Evolutionary conservation across 2,797 vertebrate species (phyloP).

Genomic region (Phoeniculus purpureus): DNA sequence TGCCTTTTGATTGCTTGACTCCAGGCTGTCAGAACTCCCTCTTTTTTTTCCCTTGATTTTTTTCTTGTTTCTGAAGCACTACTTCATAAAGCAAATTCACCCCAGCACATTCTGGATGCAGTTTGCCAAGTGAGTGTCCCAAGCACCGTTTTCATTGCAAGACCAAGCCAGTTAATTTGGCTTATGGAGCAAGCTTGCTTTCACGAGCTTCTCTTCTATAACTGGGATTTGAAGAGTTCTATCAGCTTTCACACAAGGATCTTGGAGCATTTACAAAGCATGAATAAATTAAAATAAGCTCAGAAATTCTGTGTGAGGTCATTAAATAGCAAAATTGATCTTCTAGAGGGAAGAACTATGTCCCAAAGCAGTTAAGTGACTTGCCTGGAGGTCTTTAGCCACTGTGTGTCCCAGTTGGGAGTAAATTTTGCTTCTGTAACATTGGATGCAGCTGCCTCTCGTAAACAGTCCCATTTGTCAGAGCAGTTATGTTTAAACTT

Average conservation of each 20-base stretch:
- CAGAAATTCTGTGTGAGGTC: background rate
- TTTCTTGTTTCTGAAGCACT: background rate
- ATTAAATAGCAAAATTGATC: slow-evolving; percentile 2
- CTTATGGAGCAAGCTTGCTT: background rate
- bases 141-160: background rate
- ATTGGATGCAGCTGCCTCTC: background rate
- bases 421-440: background rate
- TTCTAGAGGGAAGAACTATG: background rate
- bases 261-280: background rate
- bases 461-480: background rate
- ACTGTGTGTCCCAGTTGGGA: background rate
- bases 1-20: background rate
- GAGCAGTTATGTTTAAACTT: slow-evolving; percentile 13
- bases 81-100: slow-evolving; percentile 6
- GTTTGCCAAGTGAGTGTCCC: background rate
- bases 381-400: background rate
- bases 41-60: background rate
- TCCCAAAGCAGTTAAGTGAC: background rate
- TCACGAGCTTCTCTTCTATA: background rate
- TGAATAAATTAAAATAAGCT: slow-evolving; percentile 29
- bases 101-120: background rate
- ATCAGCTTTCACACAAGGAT: slow-evolving; percentile 1
- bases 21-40: background rate
- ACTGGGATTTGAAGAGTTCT: background rate
- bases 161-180: background rate